phyloP scores from a whole-genome alignment of 2,113 vertebrate species.

The Ictalurus furcatus region DNA sequence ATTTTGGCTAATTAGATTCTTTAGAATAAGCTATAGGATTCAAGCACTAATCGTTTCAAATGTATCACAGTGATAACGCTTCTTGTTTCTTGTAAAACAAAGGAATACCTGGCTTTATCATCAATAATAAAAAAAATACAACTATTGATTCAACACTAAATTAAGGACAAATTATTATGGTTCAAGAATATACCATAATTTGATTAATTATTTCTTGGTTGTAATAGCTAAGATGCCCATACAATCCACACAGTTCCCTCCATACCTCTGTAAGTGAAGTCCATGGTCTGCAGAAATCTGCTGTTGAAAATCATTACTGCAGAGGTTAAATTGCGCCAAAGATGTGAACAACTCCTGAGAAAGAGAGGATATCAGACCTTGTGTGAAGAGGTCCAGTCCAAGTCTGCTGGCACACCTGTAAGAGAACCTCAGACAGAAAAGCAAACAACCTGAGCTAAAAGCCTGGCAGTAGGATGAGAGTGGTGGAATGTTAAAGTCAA shows the following conservation, averaged over 20 bases:
- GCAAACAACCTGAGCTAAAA: constrained; percentile 19
- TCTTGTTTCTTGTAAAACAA: neutral
- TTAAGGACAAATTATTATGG: neutral
- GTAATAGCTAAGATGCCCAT: neutral
- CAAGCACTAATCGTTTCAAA: neutral
- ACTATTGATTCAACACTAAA: neutral
- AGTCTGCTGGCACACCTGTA: constrained; percentile 2
- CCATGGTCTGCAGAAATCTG: neutral
- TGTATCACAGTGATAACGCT: neutral
- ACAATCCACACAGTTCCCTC: neutral
- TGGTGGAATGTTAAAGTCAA: constrained; percentile 10
- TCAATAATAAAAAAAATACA: neutral
- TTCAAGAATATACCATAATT: neutral
- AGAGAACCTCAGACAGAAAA: constrained; percentile 8
- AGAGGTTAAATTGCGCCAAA: neutral
- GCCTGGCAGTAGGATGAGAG: constrained; percentile 6
- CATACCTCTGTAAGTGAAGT: neutral
- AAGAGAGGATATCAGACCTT: neutral
- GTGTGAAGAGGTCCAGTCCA: neutral
- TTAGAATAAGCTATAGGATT: neutral
- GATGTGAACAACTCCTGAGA: neutral
- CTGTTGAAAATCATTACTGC: neutral
- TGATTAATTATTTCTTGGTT: neutral
- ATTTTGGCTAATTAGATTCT: no score
- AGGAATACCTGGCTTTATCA: neutral